These are phyloP conservation scores for Eumacrocentrus americanus DNA, from an alignment of 2,888 invertebrate species.

Conservation along the genomic window DNA sequence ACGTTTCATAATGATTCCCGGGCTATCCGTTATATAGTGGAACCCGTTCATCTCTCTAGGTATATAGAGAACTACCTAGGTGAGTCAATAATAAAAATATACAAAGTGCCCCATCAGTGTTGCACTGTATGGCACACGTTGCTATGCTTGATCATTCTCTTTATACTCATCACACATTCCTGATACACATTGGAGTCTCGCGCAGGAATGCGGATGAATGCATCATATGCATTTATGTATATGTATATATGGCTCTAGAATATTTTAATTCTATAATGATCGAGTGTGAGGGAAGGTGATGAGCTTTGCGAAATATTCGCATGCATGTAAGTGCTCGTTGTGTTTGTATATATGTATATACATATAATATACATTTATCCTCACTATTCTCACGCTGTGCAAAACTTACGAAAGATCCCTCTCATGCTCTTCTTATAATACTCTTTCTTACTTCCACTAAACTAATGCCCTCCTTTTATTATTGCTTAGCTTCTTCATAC, in stretches of 20 bases:
- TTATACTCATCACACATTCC: not conserved
- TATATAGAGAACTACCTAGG: not conserved
- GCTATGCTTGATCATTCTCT: not conserved
- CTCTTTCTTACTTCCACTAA: not conserved
- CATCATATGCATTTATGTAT: too few species aligned
- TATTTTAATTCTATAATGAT: conserved; percentile 27
- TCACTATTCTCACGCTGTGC: conserved; percentile 25
- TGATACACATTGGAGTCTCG: conserved; percentile 9
- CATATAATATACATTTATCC: conserved; percentile 9
- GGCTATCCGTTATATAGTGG: not conserved
- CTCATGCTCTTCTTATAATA: not conserved
- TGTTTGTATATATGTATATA: not conserved
- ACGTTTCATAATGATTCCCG: conserved; percentile 38
- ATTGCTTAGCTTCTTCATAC: not conserved
- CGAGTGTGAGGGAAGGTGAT: conserved; percentile 5
- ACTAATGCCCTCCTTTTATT: not conserved
- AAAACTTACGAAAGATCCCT: conserved; percentile 23
- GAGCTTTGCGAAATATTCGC: conserved; percentile 23
- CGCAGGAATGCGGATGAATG: conserved; percentile 21
- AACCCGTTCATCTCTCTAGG: not conserved
- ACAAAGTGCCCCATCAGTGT: not conserved
- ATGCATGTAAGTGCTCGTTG: conserved; percentile 2
- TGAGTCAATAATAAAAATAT: not conserved
- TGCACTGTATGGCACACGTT: too few species aligned
- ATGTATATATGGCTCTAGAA: conserved; percentile 5